phyloP scores from a whole-genome alignment of 1,140 invertebrate species.

The Listronotus bonariensis region DNA sequence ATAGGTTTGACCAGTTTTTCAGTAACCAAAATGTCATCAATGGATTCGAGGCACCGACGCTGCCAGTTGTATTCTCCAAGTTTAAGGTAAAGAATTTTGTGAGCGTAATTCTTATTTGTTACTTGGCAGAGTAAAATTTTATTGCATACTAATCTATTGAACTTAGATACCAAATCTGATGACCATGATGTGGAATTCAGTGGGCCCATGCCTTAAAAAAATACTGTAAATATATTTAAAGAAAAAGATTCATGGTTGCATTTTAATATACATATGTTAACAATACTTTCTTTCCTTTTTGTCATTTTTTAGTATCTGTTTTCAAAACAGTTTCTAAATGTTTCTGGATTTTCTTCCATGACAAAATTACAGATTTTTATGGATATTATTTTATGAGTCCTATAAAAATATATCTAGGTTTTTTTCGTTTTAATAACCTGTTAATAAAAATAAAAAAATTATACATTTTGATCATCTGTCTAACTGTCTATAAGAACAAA shows the following conservation, averaged over 20 bases:
- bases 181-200: conserved; percentile 14
- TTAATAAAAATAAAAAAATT: too few species aligned
- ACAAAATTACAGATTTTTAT: too few species aligned
- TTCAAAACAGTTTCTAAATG: too few species aligned
- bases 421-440: too few species aligned
- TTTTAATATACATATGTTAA: background rate
- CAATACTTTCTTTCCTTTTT: too few species aligned
- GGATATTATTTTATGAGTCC: too few species aligned
- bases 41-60: background rate
- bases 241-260: background rate
- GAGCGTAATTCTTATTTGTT: background rate
- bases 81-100: conserved; percentile 11
- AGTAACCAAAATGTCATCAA: conserved; percentile 10
- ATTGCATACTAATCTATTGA: conserved; percentile 7
- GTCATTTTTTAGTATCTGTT: too few species aligned
- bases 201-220: conserved; percentile 26
- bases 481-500: too few species aligned
- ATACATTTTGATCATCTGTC: too few species aligned
- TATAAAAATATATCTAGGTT: too few species aligned
- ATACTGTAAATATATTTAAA: background rate
- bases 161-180: conserved; percentile 12
- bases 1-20: conserved; percentile 13
- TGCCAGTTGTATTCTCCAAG: conserved; percentile 15
- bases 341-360: too few species aligned
- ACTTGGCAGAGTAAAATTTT: conserved; percentile 23